Evolutionary conservation across 1,140 invertebrate genomes (phyloP).

Genomic region (Cherax quadricarinatus): DNA sequence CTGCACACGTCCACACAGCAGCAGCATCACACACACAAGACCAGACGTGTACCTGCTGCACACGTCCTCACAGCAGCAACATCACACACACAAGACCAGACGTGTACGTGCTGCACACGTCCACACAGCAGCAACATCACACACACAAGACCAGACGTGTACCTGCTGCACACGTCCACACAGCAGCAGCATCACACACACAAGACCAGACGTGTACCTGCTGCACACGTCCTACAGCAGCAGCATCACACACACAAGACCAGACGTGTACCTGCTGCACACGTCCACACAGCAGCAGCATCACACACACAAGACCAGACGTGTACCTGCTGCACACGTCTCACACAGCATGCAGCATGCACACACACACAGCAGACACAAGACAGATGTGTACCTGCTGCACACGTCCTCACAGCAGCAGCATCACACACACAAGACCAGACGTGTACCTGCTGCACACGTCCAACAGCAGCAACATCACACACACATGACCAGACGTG

Average conservation of each 20-base stretch:
- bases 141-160: constrained; percentile 24
- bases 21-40: constrained; percentile 15
- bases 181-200: constrained; percentile 8
- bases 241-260: constrained; percentile 17
- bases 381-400: too few species aligned
- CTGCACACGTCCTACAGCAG: background rate
- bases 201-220: constrained; percentile 9
- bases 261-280: background rate
- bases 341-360: too few species aligned
- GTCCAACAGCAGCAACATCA: too few species aligned
- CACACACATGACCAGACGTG: too few species aligned
- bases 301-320: constrained; percentile 32
- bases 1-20: constrained; percentile 5
- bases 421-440: too few species aligned
- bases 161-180: constrained; percentile 4
- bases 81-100: constrained; percentile 28
- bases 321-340: too few species aligned
- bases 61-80: background rate
- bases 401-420: too few species aligned
- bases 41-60: background rate
- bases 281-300: background rate
- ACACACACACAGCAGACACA: too few species aligned
- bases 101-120: constrained; percentile 11
- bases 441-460: too few species aligned
- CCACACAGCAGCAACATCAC: background rate